Evolutionary conservation across 2,797 vertebrate species (phyloP).

Genomic region (Lutjanus campechanus): DNA sequence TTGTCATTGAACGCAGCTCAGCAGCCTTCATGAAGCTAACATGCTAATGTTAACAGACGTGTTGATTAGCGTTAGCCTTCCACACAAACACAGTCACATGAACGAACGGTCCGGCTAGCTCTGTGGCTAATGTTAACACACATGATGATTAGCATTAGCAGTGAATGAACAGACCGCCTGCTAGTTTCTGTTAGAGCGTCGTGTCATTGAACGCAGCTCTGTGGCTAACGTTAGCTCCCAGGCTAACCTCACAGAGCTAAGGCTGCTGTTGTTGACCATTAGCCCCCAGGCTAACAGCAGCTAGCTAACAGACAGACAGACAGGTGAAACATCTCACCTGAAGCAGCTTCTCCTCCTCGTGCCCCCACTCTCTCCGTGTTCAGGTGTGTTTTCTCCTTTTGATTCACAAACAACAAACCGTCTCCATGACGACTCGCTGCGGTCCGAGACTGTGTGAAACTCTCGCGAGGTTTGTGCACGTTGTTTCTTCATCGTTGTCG

Average conservation of each 20-base stretch:
- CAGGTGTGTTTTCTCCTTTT: background rate
- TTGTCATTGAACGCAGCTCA: background rate
- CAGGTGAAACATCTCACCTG: background rate
- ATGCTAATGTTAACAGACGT: too few species aligned
- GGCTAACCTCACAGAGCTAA: background rate
- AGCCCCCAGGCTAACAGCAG: background rate
- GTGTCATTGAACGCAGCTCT: background rate
- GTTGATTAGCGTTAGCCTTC: too few species aligned
- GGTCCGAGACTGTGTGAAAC: background rate
- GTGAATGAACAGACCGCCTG: too few species aligned
- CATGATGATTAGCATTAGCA: too few species aligned
- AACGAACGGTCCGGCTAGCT: too few species aligned
- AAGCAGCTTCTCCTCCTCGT: fast-evolving
- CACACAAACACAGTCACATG: too few species aligned
- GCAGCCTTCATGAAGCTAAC: too few species aligned
- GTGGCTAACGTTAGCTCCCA: background rate
- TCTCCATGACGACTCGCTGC: constrained; percentile 47
- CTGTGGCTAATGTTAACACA: too few species aligned
- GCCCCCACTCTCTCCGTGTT: background rate
- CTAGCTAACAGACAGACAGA: background rate
- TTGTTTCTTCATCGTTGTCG: too few species aligned
- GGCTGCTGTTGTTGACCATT: background rate
- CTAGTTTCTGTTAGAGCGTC: too few species aligned
- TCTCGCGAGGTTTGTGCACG: too few species aligned
- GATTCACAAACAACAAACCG: constrained; percentile 15